Conservation (phyloP, 2,113 vertebrate species). For the Stomatorhinus ivindoensis region DNA sequence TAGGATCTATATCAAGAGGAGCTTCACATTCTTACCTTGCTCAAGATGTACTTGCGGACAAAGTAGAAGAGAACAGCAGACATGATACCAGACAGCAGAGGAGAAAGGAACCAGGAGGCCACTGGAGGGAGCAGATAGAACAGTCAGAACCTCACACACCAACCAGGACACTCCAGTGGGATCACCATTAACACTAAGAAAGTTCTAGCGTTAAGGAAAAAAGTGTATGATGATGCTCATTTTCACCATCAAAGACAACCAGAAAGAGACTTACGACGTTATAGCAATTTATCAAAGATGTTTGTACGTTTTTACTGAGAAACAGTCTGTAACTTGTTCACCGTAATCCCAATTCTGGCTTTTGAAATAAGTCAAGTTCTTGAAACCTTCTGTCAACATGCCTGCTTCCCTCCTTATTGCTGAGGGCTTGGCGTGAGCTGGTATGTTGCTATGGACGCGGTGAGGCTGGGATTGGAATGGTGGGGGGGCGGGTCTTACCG, state of each 20-base stretch:
- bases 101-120: constrained; percentile 92
- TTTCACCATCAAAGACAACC: neutral
- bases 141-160: neutral
- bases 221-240: neutral
- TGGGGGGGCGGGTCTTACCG: constrained; percentile 55
- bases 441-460: neutral
- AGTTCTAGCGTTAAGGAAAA: neutral
- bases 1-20: neutral
- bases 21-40: constrained; percentile 66
- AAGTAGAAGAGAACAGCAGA: constrained; percentile 86
- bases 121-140: constrained; percentile 53
- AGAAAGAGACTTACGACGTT: neutral
- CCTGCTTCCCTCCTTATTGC: neutral
- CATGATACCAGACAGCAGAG: constrained; percentile 88
- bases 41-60: constrained; percentile 77
- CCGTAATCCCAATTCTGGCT: neutral
- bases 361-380: neutral
- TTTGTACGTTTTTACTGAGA: neutral
- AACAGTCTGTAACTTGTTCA: neutral
- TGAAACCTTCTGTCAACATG: neutral
- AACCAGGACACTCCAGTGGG: neutral
- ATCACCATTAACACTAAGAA: neutral
- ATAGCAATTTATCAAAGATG: neutral
- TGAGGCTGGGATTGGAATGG: neutral
- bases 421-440: neutral